Evolutionary conservation across 2,113 vertebrate species (phyloP).

Genomic region (Scalopus aquaticus): DNA sequence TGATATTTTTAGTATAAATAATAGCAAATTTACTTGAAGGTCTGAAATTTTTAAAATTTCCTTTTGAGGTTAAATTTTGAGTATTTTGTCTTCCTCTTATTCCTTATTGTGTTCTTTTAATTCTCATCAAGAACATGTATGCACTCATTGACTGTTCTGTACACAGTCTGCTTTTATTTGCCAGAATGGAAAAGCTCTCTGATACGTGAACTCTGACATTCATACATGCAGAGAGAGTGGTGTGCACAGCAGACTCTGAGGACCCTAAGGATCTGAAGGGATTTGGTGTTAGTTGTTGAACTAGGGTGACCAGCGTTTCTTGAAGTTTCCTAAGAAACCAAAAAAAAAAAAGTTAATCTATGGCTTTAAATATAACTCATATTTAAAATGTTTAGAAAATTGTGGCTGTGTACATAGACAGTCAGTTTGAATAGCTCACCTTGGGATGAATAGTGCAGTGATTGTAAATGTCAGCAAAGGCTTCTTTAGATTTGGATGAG

Average conservation of each 20-base stretch:
- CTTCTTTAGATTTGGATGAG: background rate
- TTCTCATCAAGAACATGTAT: background rate
- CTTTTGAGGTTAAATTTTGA: background rate
- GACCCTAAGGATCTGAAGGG: background rate
- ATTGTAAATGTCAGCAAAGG: background rate
- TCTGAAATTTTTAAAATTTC: background rate
- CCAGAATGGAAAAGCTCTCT: background rate
- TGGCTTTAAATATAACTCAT: too few relatives aligned
- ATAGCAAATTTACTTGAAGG: background rate
- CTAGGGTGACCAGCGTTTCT: background rate
- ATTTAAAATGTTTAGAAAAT: background rate
- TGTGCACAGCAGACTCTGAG: background rate
- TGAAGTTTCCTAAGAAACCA: background rate
- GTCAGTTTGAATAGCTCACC: background rate
- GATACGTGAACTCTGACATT: background rate
- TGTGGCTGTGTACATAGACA: background rate
- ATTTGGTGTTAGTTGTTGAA: background rate
- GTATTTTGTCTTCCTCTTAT: background rate
- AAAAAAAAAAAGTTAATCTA: background rate
- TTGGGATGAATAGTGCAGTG: background rate
- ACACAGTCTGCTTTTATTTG: background rate
- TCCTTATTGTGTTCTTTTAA: background rate
- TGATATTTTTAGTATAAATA: background rate
- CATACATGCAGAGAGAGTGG: background rate
- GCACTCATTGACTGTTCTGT: background rate